Evolutionary conservation across 2,888 invertebrate species (phyloP).

Genomic region (Agonum fuliginosum): DNA sequence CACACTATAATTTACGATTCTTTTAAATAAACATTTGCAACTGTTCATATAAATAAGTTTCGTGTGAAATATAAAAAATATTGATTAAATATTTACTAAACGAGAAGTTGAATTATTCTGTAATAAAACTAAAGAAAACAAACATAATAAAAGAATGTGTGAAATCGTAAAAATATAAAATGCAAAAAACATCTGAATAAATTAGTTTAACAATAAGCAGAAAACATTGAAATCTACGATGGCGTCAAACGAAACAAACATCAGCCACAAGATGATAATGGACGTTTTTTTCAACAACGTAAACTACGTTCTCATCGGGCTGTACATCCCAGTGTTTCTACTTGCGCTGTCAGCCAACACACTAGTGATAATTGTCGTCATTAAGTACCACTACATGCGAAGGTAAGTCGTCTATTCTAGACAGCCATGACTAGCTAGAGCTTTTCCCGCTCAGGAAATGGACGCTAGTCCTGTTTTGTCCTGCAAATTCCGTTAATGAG

Average conservation of each 20-base stretch:
- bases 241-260: constrained; percentile 42
- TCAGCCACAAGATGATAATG: constrained; percentile 20
- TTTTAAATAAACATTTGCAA: constrained; percentile 45
- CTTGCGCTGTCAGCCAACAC: constrained; percentile 79
- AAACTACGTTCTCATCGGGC: constrained; percentile 74
- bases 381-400: constrained; percentile 81
- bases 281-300: constrained; percentile 58
- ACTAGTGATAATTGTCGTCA: constrained; percentile 80
- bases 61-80: constrained; percentile 28
- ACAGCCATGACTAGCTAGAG: background rate
- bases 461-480: constrained; percentile 30
- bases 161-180: constrained; percentile 16
- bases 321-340: constrained; percentile 80
- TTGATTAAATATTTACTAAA: constrained; percentile 36
- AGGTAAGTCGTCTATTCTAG: constrained; percentile 74
- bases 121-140: background rate
- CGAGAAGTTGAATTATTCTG: constrained; percentile 1
- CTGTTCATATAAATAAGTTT: constrained; percentile 13
- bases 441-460: constrained; percentile 27
- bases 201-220: constrained; percentile 15
- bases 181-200: background rate
- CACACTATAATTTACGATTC: constrained; percentile 44
- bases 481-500: constrained; percentile 26
- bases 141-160: background rate
- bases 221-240: constrained; percentile 20